Conservation (phyloP, 2,797 vertebrate species). For the Gallinago stenura region DNA sequence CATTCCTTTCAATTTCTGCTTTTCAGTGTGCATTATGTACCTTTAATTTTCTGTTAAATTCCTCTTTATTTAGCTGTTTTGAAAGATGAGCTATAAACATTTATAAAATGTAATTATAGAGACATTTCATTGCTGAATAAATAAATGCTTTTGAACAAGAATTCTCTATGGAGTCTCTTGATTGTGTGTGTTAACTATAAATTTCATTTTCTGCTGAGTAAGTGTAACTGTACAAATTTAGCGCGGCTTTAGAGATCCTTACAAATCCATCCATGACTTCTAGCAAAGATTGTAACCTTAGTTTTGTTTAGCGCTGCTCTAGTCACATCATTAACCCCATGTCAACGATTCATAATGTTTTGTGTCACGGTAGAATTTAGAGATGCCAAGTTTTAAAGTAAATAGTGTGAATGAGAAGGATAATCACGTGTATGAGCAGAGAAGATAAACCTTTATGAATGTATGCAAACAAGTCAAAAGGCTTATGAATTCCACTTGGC, state of each 20-base stretch:
- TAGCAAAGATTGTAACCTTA: constrained; percentile 46
- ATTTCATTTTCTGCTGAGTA: constrained; percentile 46
- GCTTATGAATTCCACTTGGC: background rate
- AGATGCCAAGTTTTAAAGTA: background rate
- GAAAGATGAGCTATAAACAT: constrained; percentile 7
- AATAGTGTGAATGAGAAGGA: background rate
- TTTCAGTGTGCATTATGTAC: background rate
- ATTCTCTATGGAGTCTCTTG: background rate
- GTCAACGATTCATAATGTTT: background rate
- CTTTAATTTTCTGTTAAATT: background rate
- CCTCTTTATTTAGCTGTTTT: constrained; percentile 8
- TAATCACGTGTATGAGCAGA: constrained; percentile 17
- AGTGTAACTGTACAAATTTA: background rate
- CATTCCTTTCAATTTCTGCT: background rate
- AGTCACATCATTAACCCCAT: background rate
- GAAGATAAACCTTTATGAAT: background rate
- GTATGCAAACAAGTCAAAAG: background rate
- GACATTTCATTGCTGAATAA: background rate
- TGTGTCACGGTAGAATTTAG: background rate
- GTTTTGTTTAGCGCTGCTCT: constrained; percentile 19
- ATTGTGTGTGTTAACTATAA: background rate
- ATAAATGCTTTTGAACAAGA: constrained; percentile 4
- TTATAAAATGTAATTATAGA: constrained; percentile 11
- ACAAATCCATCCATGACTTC: constrained; percentile 52
- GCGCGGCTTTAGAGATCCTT: constrained; percentile 20